Evolutionary conservation across 2,888 invertebrate species (phyloP), one percentile per base, ranked within the genome.

Genomic region (Aethes cnicana): DNA sequence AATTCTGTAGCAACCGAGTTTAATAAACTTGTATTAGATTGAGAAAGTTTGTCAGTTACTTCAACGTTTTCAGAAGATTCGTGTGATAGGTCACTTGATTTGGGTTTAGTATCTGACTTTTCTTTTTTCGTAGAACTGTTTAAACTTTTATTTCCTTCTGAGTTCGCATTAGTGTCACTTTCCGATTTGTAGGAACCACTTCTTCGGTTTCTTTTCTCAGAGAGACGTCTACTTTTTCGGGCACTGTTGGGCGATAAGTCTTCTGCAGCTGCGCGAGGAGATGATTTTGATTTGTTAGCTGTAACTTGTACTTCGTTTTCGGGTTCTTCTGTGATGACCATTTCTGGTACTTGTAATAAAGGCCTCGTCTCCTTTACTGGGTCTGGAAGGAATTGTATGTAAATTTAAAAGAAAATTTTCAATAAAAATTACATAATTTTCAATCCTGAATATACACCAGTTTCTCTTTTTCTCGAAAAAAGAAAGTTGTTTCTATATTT

Each of bases 251-350:
- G 54, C 20, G 62, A 62, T 36, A 39, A 43, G 25, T 57, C 50
- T 49, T 50, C 33, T 17, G 54, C 54, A 26, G 39, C 18, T 39
- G 20, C 55, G 18, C 47, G 52, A 44, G 47, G 50, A 8, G 43
- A 30, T 12, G 30, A 50, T 18, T 44, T 44, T 9, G 43, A 33
- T 37, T 55, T 52, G 41, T 32, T 50, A 8, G 14, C 59, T 12
- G 58, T 55, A 48, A 61, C 69, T 50, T 65, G 64, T 2, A 50
- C 50, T 44, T 49, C 57, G 28, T 32, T 59, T 61, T 82, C 80
- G 43, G 70, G 57, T 68, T 84, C 83, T 62, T 85, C 84, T 37
- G 57, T 42, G 37, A 84, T 84, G 1, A 70, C 43, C 43, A 47
- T 46, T 39, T 52, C 47, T 16, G 11, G 33, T 8, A 52, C 44